Evolutionary conservation across 1,140 invertebrate genomes (phyloP).

Genomic region (Palaemon carinicauda): DNA sequence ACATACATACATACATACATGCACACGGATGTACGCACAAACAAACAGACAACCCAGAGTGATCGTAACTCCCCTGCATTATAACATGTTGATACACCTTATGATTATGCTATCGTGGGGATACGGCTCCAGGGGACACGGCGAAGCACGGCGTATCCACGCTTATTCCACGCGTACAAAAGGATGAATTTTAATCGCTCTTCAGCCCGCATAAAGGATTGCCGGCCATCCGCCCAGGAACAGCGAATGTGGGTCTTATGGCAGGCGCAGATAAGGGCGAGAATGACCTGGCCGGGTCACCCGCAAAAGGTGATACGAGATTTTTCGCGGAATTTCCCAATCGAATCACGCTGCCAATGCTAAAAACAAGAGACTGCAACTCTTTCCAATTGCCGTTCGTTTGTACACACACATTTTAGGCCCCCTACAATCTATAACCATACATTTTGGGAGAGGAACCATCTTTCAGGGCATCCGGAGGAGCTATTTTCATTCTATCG

Average conservation of each 20-base stretch:
- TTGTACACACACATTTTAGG: background rate
- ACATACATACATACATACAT: background rate
- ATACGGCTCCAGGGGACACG: background rate
- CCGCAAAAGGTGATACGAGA: background rate
- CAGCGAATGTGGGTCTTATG: background rate
- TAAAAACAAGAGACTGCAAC: background rate
- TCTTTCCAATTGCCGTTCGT: background rate
- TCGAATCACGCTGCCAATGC: constrained; percentile 7
- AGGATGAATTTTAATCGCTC: background rate
- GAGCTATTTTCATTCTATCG: too few species aligned
- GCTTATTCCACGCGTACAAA: background rate
- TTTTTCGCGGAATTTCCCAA: constrained; percentile 30
- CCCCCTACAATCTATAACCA: background rate
- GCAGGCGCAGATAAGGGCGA: background rate
- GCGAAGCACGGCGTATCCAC: background rate
- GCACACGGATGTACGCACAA: constrained; percentile 2
- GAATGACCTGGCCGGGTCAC: background rate
- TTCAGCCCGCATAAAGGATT: background rate
- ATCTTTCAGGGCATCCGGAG: too few species aligned
- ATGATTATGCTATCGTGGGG: constrained; percentile 17
- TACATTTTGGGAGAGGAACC: background rate
- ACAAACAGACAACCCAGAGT: constrained; percentile 6
- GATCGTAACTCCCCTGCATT: constrained; percentile 23
- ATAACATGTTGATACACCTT: constrained; percentile 25
- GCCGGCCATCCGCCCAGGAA: background rate